Conservation (phyloP, 2,797 vertebrate species). For the Chelidonichthys spinosus region DNA sequence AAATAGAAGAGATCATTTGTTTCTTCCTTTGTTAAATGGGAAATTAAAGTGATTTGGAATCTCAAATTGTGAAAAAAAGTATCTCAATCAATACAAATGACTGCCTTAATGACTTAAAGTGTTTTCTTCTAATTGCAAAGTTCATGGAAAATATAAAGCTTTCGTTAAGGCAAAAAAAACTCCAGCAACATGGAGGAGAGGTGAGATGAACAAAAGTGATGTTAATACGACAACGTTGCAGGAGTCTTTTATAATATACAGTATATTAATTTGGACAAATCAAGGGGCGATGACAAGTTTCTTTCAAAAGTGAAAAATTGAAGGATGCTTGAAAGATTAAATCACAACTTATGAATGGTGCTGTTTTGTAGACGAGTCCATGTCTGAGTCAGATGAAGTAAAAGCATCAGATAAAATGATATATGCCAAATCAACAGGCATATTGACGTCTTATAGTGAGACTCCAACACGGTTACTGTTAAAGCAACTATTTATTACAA, state of each 20-base stretch:
- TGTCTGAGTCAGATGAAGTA: accelerated
- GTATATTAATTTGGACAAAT: too few relatives aligned
- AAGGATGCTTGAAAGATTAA: too few relatives aligned
- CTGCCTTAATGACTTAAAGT: background rate
- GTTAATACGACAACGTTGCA: background rate
- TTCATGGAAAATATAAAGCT: background rate
- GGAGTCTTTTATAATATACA: background rate
- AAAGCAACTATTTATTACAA: conserved; percentile 86
- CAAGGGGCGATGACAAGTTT: too few relatives aligned
- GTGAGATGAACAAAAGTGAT: too few relatives aligned
- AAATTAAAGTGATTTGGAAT: background rate
- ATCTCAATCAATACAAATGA: background rate
- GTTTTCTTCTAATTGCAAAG: background rate
- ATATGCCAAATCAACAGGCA: background rate
- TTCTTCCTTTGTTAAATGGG: background rate
- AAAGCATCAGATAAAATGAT: background rate
- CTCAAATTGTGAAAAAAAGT: background rate
- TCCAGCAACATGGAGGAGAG: background rate
- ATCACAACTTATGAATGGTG: background rate
- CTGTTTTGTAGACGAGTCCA: background rate
- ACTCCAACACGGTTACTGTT: conserved; percentile 53
- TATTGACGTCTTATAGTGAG: background rate
- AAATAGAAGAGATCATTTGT: background rate
- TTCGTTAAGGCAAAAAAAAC: background rate
- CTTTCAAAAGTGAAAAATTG: too few relatives aligned